A percentile compares a stretch with the other conserved stretches of the same genome.
Evolutionary conservation across 2,888 invertebrate species (phyloP).

Genomic region (Eupeodes luniger): DNA sequence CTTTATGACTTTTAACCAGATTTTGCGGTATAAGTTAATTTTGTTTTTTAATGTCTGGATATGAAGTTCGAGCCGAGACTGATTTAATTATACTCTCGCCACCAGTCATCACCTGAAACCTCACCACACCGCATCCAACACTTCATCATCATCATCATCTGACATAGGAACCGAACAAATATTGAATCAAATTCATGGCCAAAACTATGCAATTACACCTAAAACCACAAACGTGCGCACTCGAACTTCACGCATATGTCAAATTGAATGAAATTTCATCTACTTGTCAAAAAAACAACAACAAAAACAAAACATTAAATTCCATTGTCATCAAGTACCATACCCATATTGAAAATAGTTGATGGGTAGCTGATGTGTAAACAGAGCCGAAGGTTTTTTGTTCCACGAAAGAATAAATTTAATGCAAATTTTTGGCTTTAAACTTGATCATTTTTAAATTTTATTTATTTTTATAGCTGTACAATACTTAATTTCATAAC

Average conservation of each 20-base stretch:
- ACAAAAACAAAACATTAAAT: not conserved
- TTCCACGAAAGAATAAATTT: conserved; percentile 23
- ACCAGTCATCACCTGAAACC: too few species aligned
- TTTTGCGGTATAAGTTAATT: conserved; percentile 25
- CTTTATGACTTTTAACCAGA: conserved; percentile 43
- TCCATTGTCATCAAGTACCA: not conserved
- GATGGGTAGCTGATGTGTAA: conserved; percentile 4
- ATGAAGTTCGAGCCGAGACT: not conserved
- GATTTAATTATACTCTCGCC: conserved; percentile 26
- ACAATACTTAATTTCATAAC: conserved; percentile 73
- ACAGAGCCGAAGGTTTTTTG: conserved; percentile 3
- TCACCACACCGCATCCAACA: not conserved
- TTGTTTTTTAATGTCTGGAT: conserved; percentile 22
- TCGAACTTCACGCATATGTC: conserved; percentile 46
- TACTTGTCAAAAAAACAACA: conserved; percentile 1
- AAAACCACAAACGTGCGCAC: conserved; percentile 61
- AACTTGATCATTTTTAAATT: conserved; percentile 57
- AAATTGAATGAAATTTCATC: conserved; percentile 53
- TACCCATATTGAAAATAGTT: not conserved
- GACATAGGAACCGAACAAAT: conserved; percentile 28
- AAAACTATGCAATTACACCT: conserved; percentile 61
- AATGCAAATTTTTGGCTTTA: conserved; percentile 27
- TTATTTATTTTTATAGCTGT: conserved; percentile 68
- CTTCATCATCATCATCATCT: not conserved
- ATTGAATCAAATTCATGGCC: conserved; percentile 72